phyloP scores from a whole-genome alignment of 35 echinoderm and acorn worm species.

The Strongylocentrotus purpuratus region DNA sequence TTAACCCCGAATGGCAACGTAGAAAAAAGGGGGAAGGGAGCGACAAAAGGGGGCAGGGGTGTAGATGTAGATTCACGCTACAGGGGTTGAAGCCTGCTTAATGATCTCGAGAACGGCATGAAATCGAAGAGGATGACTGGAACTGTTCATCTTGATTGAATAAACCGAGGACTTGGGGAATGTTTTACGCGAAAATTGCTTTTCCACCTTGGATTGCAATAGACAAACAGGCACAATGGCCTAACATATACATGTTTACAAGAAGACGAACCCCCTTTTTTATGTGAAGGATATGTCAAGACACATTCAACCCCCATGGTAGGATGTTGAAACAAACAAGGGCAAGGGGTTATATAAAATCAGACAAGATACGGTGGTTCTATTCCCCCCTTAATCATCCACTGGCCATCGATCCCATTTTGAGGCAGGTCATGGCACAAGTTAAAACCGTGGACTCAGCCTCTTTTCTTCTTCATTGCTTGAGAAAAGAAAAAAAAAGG shows the following conservation, averaged over 20 bases:
- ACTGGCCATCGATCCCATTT: background rate
- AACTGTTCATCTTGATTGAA: background rate
- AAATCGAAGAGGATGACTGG: slow-evolving; percentile 21
- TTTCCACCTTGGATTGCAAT: background rate
- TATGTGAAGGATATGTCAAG: background rate
- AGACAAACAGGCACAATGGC: background rate
- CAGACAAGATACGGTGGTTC: background rate
- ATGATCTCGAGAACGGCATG: background rate
- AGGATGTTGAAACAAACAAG: background rate
- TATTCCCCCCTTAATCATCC: background rate
- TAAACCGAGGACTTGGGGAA: background rate
- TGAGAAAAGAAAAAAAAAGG: background rate
- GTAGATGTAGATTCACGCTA: background rate
- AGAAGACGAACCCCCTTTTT: background rate
- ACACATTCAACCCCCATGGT: background rate
- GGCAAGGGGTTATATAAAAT: background rate
- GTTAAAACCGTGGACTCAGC: background rate
- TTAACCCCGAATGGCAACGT: background rate
- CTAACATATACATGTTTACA: background rate
- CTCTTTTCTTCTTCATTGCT: background rate
- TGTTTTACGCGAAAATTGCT: background rate
- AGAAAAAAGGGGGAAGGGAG: background rate
- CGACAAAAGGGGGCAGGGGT: background rate
- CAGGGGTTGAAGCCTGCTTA: background rate
- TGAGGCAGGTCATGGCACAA: background rate